phyloP scores from a whole-genome alignment of 2,797 vertebrate genomes.

The Oryzias dopingdopingensis region DNA sequence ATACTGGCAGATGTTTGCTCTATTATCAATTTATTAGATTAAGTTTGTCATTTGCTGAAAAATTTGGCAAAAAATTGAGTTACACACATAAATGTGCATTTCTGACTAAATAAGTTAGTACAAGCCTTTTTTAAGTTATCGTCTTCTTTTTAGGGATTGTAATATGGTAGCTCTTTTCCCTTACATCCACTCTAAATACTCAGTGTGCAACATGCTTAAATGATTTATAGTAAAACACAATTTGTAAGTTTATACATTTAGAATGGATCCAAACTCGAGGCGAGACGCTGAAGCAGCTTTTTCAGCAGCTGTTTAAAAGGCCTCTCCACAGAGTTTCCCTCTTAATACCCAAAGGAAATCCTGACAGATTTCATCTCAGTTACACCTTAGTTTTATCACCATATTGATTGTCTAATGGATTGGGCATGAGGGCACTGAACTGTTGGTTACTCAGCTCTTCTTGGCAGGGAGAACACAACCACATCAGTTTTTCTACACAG shows the following conservation, averaged over 20 bases:
- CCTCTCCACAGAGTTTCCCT: too few relatives aligned
- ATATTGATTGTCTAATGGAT: slow-evolving; percentile 4
- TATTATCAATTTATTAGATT: too few relatives aligned
- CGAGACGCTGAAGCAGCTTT: background rate
- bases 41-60: too few relatives aligned
- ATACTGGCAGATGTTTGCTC: too few relatives aligned
- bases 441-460: background rate
- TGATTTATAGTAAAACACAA: background rate
- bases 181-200: slow-evolving; percentile 27
- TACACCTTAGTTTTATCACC: background rate
- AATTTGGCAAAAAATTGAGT: too few relatives aligned
- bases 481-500: background rate
- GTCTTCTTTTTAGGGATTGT: too few relatives aligned
- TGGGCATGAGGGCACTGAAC: background rate
- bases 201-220: slow-evolving; percentile 32
- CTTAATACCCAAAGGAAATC: background rate
- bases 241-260: background rate
- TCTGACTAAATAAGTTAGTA: too few relatives aligned
- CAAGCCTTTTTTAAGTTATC: too few relatives aligned
- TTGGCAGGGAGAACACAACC: background rate
- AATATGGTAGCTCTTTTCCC: background rate
- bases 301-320: background rate
- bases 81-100: too few relatives aligned
- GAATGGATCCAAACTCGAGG: background rate
- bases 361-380: too few relatives aligned